Conservation (phyloP, 1,140 invertebrate species). For the Drosophila bocki region DNA sequence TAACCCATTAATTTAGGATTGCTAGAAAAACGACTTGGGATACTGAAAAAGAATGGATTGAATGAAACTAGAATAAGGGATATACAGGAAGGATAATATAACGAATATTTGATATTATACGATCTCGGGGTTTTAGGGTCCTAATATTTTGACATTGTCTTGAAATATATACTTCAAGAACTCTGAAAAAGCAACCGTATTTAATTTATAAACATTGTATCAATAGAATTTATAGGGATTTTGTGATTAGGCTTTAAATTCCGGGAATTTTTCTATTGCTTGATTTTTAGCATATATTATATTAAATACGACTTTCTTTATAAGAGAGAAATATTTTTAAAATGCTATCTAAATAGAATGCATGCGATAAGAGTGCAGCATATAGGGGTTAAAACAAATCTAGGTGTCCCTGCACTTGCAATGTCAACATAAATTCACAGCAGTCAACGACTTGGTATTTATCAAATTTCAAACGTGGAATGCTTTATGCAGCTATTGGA, state of each 20-base stretch:
- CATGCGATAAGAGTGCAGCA: neutral
- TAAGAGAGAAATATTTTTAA: neutral
- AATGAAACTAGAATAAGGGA: neutral
- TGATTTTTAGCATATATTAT: neutral
- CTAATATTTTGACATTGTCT: too few relatives aligned
- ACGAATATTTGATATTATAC: too few relatives aligned
- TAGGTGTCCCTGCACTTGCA: conserved; percentile 23
- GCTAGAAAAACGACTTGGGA: neutral
- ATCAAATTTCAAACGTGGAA: conserved; percentile 53
- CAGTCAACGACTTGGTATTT: conserved; percentile 56
- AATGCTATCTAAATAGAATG: neutral
- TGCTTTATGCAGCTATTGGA: conserved; percentile 35
- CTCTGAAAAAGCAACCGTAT: too few relatives aligned
- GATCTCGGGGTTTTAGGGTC: too few relatives aligned
- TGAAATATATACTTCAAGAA: too few relatives aligned
- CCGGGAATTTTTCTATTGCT: neutral
- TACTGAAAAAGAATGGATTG: too few relatives aligned
- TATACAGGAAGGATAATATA: neutral
- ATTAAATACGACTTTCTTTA: neutral
- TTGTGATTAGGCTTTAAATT: neutral
- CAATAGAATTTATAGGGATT: too few relatives aligned
- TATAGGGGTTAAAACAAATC: neutral
- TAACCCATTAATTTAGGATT: conserved; percentile 30
- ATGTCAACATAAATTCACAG: conserved; percentile 27
- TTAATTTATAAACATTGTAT: too few relatives aligned